Evolutionary conservation across 2,888 invertebrate species (phyloP), one percentile per base, ranked within the genome.

Genomic region (Strigamia maritima): DNA sequence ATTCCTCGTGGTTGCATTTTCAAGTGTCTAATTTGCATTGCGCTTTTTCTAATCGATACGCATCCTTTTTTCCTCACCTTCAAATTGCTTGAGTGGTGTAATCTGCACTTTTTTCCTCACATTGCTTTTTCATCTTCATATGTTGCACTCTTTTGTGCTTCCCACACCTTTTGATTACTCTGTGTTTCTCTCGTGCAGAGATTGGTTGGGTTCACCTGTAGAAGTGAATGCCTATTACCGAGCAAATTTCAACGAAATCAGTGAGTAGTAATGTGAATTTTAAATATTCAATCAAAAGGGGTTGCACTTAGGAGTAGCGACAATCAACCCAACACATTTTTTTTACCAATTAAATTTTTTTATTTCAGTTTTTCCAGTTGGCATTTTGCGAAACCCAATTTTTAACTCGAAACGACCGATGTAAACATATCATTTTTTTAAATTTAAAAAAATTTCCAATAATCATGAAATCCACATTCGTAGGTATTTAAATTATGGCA

Each of bases 201-300:
- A 85, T 79, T 85, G 85, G 85, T 81, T 84, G 75, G 84, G 84
- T 77, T 84, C 84, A 0, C 95, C 96, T 0, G 95, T 95, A 0
- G 92, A 95, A 10, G 97, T 97, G 0, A 97, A 97, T 85, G 97
- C 97, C 0, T 97, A 96, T 86, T 98, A 97, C 86, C 95, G 94
- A 83, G 91, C 97, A 60, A 94, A 95, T 84, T 95, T 95, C 86
- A 97, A 97, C 86, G 95, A 96, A 87, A 97, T 97, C 79, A 93
- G 89, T 89, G 84, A 86, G 87, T 85, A 40, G 65, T 40, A 2
- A 77, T 12, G 31, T 22, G 8, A 49, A 24, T 60, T 54, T n/a
- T n/a, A 28, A 26, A 19, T 19, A 19, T 10, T 44, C 60, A 35
- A 49, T 31, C 28, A 40, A 75, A 79, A 79, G 31, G 28, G 65